These are phyloP conservation scores for Eurytoma californica DNA, from an alignment of 2,888 invertebrate species.

Conservation along the genomic window DNA sequence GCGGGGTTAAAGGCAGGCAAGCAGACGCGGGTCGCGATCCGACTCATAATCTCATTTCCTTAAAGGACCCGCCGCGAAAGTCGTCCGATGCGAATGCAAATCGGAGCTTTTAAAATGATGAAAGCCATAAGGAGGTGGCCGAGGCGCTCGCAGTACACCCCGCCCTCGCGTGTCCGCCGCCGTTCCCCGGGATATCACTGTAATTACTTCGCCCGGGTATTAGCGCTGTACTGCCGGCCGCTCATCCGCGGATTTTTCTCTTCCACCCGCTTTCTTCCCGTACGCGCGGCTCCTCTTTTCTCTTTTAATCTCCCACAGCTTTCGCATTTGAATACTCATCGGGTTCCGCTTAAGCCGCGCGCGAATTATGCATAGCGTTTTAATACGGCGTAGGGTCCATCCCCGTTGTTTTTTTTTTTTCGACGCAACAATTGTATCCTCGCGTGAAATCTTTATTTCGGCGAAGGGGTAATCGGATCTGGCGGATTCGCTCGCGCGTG, in stretches of 20 bases:
- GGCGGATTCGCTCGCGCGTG: too few species aligned
- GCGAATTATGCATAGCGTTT: conserved; percentile 21
- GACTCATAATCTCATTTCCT: conserved; percentile 47
- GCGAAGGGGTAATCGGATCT: too few species aligned
- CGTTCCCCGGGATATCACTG: conserved; percentile 23
- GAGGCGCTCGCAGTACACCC: conserved; percentile 1
- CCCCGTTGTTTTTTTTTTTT: background rate
- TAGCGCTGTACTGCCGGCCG: background rate
- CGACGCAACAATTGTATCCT: too few species aligned
- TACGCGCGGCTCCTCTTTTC: too few species aligned
- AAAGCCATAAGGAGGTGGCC: conserved; percentile 36
- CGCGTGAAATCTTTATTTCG: too few species aligned
- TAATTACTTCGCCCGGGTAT: conserved; percentile 40
- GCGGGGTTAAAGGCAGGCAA: background rate
- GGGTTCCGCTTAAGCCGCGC: background rate
- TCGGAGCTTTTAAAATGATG: conserved; percentile 60
- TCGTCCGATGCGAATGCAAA: conserved; percentile 53
- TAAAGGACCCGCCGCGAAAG: conserved; percentile 28
- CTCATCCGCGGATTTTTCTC: conserved; percentile 34
- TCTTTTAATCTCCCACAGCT: conserved; percentile 26
- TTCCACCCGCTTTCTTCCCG: too few species aligned
- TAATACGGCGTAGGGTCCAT: too few species aligned
- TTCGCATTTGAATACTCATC: background rate
- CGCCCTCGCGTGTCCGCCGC: background rate
- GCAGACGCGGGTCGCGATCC: background rate